Base-by-base conservation (phyloP, 2,888 invertebrate genomes). In the Phyto melanocephala region DNA sequence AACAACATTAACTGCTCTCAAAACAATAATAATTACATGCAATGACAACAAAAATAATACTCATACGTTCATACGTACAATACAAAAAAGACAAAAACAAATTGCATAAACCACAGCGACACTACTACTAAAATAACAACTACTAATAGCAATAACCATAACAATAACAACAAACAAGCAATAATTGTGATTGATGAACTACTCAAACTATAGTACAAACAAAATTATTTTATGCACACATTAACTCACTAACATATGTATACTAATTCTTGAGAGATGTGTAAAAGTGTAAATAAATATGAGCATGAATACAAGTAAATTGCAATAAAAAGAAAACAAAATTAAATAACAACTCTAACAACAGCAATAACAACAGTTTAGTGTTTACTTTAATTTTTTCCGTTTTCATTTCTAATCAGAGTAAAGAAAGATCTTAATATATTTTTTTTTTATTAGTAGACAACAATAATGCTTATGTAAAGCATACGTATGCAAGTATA, bases 11-110 rank as follows among this genome's bases (percentile, higher is more conserved):
- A 56, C 56, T 70, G 63, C 45, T 56, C 68, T 72, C 62, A 56
- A 67, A 63, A 63, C 22, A 74, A 68, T 47, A 62, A 42, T 65
- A 71, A 67, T 56, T 72, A 72, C 68, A 76, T 80, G 35, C 72
- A 71, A 83, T 68, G 22, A 45, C 65, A 45, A 33, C 78, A 54
- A 78, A 56, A 62, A 62, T 42, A 40, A 40, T 42, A 62, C 42
- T 24, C 42, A 10, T 24, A 15, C 24, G 24, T n/a, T 24, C 42
- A 10, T 24, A 15, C 24, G 24, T n/a, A 42, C n/a, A 8, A 77
- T 15, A 62, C 60, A 60, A n/a, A 33, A 17, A 42, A 20, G 50
- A 22, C 17, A 62, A 47, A 56, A 77, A 40, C 17, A 62, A 40
- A 42, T 47, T 35, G 42, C 33, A 58, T 10, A 13, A 35, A 13